Evolutionary conservation across 2,113 vertebrate genomes (phyloP).

Genomic region (Ammodytes dubius): DNA sequence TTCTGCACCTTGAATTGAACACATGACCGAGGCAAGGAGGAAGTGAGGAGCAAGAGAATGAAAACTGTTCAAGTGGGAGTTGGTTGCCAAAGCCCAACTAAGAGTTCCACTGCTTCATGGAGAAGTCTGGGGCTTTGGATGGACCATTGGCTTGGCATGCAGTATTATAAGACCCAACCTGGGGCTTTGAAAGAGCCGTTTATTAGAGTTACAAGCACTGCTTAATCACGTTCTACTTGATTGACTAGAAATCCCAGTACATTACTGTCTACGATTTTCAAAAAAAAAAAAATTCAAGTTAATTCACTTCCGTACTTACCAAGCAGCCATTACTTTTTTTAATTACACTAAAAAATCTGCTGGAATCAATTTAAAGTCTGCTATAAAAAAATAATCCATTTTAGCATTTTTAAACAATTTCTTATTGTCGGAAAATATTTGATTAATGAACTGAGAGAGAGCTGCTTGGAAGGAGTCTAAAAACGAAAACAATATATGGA

Average conservation of each 20-base stretch:
- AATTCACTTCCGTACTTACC: not conserved
- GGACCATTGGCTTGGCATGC: slow-evolving; percentile 26
- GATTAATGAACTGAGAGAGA: not conserved
- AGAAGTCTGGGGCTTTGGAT: slow-evolving; percentile 16
- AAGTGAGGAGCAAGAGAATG: not conserved
- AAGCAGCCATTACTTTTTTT: not conserved
- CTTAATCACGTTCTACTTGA: slow-evolving; percentile 33
- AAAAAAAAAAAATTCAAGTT: not conserved
- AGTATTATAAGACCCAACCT: slow-evolving; percentile 81
- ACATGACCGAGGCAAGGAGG: not conserved
- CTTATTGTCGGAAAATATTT: not conserved
- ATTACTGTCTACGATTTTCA: not conserved
- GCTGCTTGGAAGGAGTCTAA: not conserved
- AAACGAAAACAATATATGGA: not conserved
- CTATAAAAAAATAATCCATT: not conserved
- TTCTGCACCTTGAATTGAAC: not conserved
- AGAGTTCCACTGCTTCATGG: not conserved
- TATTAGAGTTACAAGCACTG: slow-evolving; percentile 77
- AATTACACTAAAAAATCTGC: not conserved
- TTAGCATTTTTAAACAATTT: not conserved
- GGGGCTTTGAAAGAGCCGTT: slow-evolving; percentile 77
- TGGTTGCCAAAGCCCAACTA: slow-evolving; percentile 15
- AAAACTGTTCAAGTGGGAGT: not conserved
- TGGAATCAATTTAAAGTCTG: not conserved
- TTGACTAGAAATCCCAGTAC: slow-evolving; percentile 45